A percentile compares a stretch with the other conserved stretches of the same genome.
These are phyloP conservation scores for Raphicerus campestris DNA, from an alignment of 2,113 vertebrate species.

Conservation along the genomic window DNA sequence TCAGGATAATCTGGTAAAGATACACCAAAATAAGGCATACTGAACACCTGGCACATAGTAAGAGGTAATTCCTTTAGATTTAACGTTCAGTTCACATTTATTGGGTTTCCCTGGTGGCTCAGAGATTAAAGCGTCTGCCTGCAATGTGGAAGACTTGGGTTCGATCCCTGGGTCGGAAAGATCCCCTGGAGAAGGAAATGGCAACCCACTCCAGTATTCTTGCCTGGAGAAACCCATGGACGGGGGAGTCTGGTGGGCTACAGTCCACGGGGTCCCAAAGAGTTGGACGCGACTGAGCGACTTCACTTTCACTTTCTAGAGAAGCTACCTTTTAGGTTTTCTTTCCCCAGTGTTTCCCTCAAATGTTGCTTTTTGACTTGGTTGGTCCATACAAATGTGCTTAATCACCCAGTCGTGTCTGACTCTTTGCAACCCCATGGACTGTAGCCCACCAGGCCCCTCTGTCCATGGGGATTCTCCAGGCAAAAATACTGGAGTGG, in stretches of 20 bases:
- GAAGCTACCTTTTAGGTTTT: neutral
- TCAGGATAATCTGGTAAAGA: neutral
- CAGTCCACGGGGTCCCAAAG: no score
- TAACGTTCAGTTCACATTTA: neutral
- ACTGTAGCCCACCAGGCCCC: neutral
- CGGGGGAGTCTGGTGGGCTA: no score
- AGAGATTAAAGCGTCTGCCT: neutral
- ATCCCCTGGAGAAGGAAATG: neutral
- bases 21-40: neutral
- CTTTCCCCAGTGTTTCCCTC: neutral
- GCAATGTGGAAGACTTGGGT: neutral
- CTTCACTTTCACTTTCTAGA: neutral
- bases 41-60: neutral
- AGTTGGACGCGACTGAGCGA: no score
- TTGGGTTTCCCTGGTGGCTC: neutral
- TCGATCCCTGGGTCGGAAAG: neutral
- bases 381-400: neutral
- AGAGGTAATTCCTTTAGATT: neutral
- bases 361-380: neutral
- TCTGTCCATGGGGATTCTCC: neutral
- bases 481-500: neutral
- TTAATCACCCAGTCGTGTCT: neutral
- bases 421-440: neutral
- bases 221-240: no score
- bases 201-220: no score